Percentiles rank a stretch among this genome's conserved stretches.
Evolutionary conservation across 2,888 invertebrate species (phyloP).

Genomic region (Aporophyla lueneburgensis): DNA sequence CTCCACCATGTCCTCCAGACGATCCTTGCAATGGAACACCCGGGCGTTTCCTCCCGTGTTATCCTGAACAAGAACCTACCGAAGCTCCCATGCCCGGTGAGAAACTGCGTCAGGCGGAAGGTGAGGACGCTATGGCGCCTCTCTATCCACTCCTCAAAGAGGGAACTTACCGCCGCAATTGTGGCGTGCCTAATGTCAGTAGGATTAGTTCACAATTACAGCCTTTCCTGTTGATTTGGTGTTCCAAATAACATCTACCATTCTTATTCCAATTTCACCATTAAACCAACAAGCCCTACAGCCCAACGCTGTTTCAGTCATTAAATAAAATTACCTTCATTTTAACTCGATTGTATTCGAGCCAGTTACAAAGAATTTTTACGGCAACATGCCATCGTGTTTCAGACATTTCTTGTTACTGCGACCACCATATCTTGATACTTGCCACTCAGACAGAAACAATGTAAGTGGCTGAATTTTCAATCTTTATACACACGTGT

Average conservation of each 20-base stretch:
- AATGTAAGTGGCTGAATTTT: not conserved
- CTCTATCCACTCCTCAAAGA: too few species aligned
- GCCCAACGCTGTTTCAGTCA: slow-evolving; percentile 18
- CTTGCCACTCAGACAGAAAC: slow-evolving; percentile 13
- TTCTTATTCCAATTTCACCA: not conserved
- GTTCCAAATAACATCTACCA: not conserved
- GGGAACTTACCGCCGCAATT: too few species aligned
- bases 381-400: slow-evolving; percentile 49
- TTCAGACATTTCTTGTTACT: slow-evolving; percentile 35
- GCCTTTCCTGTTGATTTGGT: too few species aligned
- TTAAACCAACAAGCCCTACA: not conserved
- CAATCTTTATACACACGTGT: not conserved
- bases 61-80: too few species aligned
- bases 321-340: slow-evolving; percentile 52
- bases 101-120: too few species aligned
- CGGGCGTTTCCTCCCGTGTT: too few species aligned
- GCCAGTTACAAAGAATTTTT: slow-evolving; percentile 57
- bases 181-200: too few species aligned
- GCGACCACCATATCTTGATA: slow-evolving; percentile 54
- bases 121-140: too few species aligned
- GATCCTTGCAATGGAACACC: too few species aligned
- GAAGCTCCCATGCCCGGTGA: too few species aligned
- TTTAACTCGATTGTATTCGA: slow-evolving; percentile 34
- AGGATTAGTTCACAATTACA: too few species aligned
- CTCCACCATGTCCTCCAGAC: too few species aligned